These are phyloP conservation scores for Orchestia grillus DNA, from an alignment of 1,140 invertebrate genomes.

Conservation along the genomic window DNA sequence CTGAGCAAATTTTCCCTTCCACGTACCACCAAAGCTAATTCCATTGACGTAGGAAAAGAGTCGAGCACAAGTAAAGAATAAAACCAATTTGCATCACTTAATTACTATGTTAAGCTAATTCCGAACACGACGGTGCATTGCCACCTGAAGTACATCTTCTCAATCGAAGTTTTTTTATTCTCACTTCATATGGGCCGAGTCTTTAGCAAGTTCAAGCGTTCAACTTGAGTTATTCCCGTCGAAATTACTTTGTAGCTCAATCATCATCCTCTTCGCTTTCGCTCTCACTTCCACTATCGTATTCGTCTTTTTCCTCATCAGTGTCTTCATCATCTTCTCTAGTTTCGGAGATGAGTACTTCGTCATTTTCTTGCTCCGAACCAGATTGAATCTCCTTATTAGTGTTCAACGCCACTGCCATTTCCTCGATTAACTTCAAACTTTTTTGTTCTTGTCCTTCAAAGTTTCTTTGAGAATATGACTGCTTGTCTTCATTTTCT, in stretches of 20 bases:
- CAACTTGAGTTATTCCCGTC: not conserved
- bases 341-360: not conserved
- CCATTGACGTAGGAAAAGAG: too few species aligned
- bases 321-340: not conserved
- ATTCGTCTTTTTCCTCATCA: not conserved
- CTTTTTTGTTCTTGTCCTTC: not conserved
- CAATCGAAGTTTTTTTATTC: too few species aligned
- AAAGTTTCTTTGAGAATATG: not conserved
- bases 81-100: too few species aligned
- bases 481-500: not conserved
- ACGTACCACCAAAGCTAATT: too few species aligned
- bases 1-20: too few species aligned
- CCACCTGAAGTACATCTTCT: too few species aligned
- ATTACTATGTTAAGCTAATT: too few species aligned
- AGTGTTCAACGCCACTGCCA: not conserved
- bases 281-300: not conserved
- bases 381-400: not conserved
- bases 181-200: too few species aligned
- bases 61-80: too few species aligned
- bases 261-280: not conserved
- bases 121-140: too few species aligned
- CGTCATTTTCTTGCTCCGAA: not conserved
- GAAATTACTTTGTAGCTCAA: not conserved
- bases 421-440: not conserved
- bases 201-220: too few species aligned